phyloP scores from a whole-genome alignment of 1,140 invertebrate species.

The Zaprionus nigranus region DNA sequence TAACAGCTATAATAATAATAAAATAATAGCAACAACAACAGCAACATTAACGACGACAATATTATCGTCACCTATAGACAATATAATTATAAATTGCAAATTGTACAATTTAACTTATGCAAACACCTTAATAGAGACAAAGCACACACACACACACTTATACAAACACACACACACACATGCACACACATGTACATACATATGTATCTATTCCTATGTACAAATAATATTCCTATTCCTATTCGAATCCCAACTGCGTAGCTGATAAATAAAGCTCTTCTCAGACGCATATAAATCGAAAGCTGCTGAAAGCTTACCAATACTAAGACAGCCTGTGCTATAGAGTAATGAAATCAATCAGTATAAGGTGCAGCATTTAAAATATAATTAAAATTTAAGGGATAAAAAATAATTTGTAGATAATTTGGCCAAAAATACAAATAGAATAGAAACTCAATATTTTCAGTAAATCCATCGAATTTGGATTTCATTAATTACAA shows the following conservation, averaged over 20 bases:
- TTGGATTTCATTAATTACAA: too few species aligned
- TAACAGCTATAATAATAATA: constrained; percentile 55
- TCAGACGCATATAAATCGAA: constrained; percentile 2
- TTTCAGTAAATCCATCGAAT: too few species aligned
- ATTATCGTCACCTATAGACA: constrained; percentile 81
- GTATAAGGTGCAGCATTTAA: too few species aligned
- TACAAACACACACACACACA: not conserved
- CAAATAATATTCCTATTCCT: not conserved
- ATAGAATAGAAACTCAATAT: too few species aligned
- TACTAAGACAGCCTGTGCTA: not conserved
- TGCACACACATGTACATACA: not conserved
- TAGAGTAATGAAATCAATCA: too few species aligned
- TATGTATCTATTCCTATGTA: not conserved
- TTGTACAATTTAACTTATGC: constrained; percentile 78
- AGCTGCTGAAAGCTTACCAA: constrained; percentile 8
- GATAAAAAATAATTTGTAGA: too few species aligned
- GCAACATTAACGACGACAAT: constrained; percentile 60
- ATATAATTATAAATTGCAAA: constrained; percentile 75
- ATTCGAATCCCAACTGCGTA: not conserved
- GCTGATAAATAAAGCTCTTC: constrained; percentile 5
- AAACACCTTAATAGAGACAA: constrained; percentile 52
- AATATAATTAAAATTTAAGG: too few species aligned
- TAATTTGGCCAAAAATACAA: too few species aligned
- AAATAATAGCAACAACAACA: constrained; percentile 49
- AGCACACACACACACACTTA: constrained; percentile 1